Evolutionary conservation across 2,797 vertebrate species (phyloP), one percentile per base, ranked within the genome.

Genomic region (Petrocephalus sullivani): DNA sequence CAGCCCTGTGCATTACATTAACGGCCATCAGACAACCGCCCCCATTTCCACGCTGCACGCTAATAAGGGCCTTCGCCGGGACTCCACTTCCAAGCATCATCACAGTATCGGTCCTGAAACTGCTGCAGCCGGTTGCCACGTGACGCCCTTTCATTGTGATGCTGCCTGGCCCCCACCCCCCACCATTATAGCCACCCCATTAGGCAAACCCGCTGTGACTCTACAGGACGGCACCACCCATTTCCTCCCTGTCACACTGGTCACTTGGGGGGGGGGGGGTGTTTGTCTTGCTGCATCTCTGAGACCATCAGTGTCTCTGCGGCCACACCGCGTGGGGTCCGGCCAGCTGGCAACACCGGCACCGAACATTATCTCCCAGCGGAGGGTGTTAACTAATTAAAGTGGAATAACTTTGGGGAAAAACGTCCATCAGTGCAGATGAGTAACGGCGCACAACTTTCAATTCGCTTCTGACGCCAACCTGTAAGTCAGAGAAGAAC

Each of bases 351-450:
- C 71, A 19, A 78, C 71, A n/a, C 33, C 71, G 71, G 71, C 37
- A n/a, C 37, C 19, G 71, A 78, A 78, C 37, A 46, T 78, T n/a
- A 78, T 78, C 71, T 78, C 71, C 37, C 71, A 37, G 33, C 71
- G 16, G 71, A 78, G 71, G 71, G 33, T 78, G 71, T 78, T 78
- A 78, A 46, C 71, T 78, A 78, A 41, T 78, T 78, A 78, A 78
- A 78, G 33, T 1, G 33, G 33, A 78, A 78, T 78, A 78, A 78
- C 71, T 46, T 46, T 41, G 37, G 37, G 33, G 33, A 0, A 46
- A 75, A n/a, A 46, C 8, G 37, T 78, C 71, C 71, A 78, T 78
- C 37, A 6, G 71, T 78, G 33, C 37, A 78, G 14, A 78, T 46
- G 71, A 78, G 64, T 14, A 14, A 78, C 37, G 33, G 14, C 5